phyloP scores from a whole-genome alignment of 2,797 vertebrate species.

The Cynopterus sphinx region DNA sequence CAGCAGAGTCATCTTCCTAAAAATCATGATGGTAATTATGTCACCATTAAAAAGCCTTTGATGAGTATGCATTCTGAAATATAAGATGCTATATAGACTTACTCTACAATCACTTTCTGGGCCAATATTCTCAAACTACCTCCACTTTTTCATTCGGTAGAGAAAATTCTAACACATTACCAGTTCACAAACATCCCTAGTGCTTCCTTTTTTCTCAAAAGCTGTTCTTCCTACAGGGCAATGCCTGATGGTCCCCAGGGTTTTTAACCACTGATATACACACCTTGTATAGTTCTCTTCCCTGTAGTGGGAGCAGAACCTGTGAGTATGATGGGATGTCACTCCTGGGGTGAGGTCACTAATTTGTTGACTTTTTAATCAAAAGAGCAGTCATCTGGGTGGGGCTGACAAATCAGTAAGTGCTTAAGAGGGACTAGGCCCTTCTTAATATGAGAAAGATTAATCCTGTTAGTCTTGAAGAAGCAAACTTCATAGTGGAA shows the following conservation, averaged over 20 bases:
- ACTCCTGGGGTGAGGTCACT: not conserved
- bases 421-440: not conserved
- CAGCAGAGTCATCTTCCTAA: not conserved
- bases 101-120: not conserved
- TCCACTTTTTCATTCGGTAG: not conserved
- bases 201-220: not conserved
- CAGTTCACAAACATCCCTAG: not conserved
- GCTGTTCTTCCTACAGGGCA: not conserved
- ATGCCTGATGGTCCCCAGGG: not conserved
- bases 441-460: not conserved
- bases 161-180: not conserved
- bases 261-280: not conserved
- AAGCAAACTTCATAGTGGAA: not conserved
- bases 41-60: not conserved
- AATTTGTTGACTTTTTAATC: not conserved
- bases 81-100: not conserved
- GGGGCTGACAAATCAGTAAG: not conserved
- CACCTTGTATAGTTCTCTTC: not conserved
- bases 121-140: not conserved
- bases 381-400: not conserved
- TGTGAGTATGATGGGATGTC: not conserved
- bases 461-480: not conserved
- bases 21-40: not conserved
- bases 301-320: not conserved
- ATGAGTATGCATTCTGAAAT: not conserved